Conservation (phyloP, 1,140 invertebrate species). For the Macrobrachium rosenbergii region DNA sequence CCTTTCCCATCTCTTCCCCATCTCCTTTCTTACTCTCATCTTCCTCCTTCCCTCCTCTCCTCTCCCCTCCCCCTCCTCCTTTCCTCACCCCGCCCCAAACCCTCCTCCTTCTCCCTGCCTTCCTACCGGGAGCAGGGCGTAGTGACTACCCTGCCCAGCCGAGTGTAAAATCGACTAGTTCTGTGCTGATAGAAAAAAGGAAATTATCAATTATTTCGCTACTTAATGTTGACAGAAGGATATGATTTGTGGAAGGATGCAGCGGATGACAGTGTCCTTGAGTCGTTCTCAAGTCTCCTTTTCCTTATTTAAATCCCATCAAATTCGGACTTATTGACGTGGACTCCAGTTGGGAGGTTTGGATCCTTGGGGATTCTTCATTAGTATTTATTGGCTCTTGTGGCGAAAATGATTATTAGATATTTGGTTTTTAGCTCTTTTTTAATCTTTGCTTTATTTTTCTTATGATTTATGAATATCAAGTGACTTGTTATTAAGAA, state of each 20-base stretch:
- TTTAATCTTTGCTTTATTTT: too few relatives aligned
- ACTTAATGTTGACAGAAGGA: conserved; percentile 54
- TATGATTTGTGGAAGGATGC: conserved; percentile 54
- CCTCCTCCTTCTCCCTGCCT: conserved; percentile 4
- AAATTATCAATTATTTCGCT: conserved; percentile 57
- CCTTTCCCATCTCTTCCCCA: background rate
- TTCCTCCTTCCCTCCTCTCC: background rate
- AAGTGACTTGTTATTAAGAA: too few relatives aligned
- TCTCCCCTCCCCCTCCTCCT: background rate
- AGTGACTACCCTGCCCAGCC: conserved; percentile 5
- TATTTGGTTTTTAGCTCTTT: too few relatives aligned
- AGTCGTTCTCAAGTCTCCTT: conserved; percentile 4
- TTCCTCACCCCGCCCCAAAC: background rate
- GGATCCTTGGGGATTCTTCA: background rate
- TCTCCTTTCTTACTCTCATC: background rate
- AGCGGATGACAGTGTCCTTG: conserved; percentile 5
- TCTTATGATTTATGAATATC: too few relatives aligned
- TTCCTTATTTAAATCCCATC: background rate
- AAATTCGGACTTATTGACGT: background rate
- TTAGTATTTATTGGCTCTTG: conserved; percentile 9
- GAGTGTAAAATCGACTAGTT: conserved; percentile 57
- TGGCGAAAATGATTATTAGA: background rate
- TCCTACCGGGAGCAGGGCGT: background rate
- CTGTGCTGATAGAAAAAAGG: conserved; percentile 52
- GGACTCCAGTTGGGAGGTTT: background rate